phyloP scores from a whole-genome alignment of 2,113 vertebrate genomes.

The Prochilodus magdalenae region DNA sequence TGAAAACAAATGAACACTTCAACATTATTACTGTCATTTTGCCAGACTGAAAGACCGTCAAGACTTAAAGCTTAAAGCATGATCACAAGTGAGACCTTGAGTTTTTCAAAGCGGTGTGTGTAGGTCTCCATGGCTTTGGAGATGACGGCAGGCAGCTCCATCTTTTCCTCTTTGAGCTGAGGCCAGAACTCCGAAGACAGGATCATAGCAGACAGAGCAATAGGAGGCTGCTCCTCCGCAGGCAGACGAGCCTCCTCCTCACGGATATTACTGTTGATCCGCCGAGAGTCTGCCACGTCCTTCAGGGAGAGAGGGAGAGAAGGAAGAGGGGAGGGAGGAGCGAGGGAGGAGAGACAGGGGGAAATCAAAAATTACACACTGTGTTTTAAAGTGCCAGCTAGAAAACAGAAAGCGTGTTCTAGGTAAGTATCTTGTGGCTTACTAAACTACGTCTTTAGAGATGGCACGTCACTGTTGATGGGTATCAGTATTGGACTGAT shows the following conservation, averaged over 20 bases:
- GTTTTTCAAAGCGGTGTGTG: slow-evolving; percentile 93
- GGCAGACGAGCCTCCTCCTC: slow-evolving; percentile 90
- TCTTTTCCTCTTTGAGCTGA: slow-evolving; percentile 93
- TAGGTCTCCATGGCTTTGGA: slow-evolving; percentile 90
- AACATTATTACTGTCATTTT: neutral
- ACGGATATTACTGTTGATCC: slow-evolving; percentile 92
- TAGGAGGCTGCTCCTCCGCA: slow-evolving; percentile 81
- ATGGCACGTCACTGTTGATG: no score
- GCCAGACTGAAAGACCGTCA: neutral
- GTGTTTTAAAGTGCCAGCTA: no score
- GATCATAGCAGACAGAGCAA: slow-evolving; percentile 88
- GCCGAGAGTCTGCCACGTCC: slow-evolving; percentile 96
- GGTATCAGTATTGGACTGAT: no score
- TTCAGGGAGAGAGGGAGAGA: slow-evolving; percentile 53
- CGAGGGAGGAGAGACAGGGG: neutral
- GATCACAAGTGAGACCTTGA: slow-evolving; percentile 81
- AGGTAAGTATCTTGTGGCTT: no score
- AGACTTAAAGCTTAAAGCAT: neutral
- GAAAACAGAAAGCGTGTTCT: no score
- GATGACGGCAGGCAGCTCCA: slow-evolving; percentile 88
- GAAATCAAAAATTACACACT: neutral
- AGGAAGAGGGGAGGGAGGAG: neutral
- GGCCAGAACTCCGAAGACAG: slow-evolving; percentile 98
- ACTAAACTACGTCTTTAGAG: no score
- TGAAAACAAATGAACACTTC: neutral